Evolutionary conservation across 1,140 invertebrate genomes (phyloP).

Genomic region (Aphelinus atriplicis): DNA sequence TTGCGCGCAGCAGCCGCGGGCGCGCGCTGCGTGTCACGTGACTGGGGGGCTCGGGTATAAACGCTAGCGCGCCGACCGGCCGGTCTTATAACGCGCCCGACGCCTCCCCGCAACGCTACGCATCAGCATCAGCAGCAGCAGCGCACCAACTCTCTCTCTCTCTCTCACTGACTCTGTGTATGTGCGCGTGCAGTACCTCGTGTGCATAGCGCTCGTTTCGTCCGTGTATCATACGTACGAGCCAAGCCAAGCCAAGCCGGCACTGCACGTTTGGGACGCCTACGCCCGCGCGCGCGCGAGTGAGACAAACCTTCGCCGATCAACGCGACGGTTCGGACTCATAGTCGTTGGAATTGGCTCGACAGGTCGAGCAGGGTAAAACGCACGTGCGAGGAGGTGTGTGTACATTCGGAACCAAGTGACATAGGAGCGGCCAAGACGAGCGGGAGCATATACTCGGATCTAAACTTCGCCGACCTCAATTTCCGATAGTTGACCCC

Average conservation of each 20-base stretch:
- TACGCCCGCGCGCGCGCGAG: no score
- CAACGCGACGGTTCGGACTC: background rate
- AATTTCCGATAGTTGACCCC: constrained; percentile 52
- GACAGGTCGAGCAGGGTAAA: no score
- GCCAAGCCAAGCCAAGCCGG: background rate
- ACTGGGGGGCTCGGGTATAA: constrained; percentile 56
- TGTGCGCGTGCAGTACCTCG: no score
- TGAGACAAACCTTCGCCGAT: background rate
- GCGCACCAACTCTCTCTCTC: no score
- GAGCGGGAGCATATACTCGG: constrained; percentile 60
- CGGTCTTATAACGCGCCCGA: constrained; percentile 56
- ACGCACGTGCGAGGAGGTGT: no score
- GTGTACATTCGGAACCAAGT: background rate
- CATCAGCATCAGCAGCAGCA: background rate
- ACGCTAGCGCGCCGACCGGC: constrained; percentile 55
- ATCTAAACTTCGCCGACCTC: constrained; percentile 59
- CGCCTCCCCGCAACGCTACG: background rate
- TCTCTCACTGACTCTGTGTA: no score
- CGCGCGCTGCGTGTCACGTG: constrained; percentile 54
- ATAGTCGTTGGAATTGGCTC: no score
- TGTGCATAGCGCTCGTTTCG: background rate
- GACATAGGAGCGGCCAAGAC: constrained; percentile 50
- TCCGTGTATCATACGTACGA: no score
- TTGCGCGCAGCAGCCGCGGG: background rate
- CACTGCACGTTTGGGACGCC: no score